A percentile compares a stretch with the other conserved stretches of the same genome.
Conservation (phyloP, 2,888 invertebrate genomes). For the Paralinhomoeus sp. region DNA sequence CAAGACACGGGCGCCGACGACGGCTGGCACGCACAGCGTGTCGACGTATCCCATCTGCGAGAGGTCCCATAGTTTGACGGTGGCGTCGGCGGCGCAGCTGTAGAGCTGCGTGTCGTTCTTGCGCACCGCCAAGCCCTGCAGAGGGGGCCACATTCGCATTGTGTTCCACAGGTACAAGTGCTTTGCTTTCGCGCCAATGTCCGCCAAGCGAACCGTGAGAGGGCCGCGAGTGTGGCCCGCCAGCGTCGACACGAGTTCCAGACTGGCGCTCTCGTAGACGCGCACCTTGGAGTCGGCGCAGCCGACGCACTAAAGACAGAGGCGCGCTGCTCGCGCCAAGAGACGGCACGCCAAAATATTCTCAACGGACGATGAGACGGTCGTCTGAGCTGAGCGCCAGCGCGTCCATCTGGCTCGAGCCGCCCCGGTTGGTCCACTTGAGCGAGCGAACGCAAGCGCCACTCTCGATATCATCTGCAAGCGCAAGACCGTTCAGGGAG, state of each 20-base stretch:
- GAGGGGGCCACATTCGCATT: not conserved
- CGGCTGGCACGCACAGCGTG: slow-evolving; percentile 43
- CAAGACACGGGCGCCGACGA: too few relatives aligned
- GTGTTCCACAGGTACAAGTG: not conserved
- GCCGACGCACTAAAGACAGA: slow-evolving; percentile 38
- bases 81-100: slow-evolving; percentile 32
- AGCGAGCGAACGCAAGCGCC: too few relatives aligned
- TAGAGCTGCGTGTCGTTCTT: slow-evolving; percentile 59
- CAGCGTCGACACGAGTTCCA: slow-evolving; percentile 54
- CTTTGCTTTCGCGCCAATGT: too few relatives aligned
- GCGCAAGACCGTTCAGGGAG: too few relatives aligned
- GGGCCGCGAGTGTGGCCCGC: slow-evolving; percentile 31
- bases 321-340: too few relatives aligned
- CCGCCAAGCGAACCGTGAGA: slow-evolving; percentile 27
- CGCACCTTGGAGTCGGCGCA: slow-evolving; percentile 46
- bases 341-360: too few relatives aligned
- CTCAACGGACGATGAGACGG: too few relatives aligned
- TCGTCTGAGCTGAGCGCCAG: too few relatives aligned
- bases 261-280: slow-evolving; percentile 55
- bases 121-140: slow-evolving; percentile 50
- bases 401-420: too few relatives aligned
- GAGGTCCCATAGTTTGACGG: slow-evolving; percentile 75
- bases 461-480: too few relatives aligned
- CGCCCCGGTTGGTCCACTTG: too few relatives aligned
- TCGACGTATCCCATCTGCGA: slow-evolving; percentile 90